These are phyloP conservation scores for Dugesia japonica DNA, from an alignment of 2,888 invertebrate species.

Conservation along the genomic window DNA sequence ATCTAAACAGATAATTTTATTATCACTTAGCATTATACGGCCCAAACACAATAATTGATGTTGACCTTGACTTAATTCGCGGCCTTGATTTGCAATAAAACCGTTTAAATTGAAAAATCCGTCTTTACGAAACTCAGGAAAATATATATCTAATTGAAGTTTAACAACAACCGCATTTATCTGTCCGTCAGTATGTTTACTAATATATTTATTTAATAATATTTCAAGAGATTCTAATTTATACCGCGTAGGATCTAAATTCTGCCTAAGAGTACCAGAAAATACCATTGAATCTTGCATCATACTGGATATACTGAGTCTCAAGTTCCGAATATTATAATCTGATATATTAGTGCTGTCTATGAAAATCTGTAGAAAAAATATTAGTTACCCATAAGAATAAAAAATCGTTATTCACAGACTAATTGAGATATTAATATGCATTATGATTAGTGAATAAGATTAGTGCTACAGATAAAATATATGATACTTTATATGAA, in stretches of 20 bases:
- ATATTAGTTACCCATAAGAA: no score
- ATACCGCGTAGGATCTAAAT: not conserved
- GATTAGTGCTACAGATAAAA: not conserved
- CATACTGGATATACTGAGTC: not conserved
- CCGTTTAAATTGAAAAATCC: not conserved
- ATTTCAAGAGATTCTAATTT: not conserved
- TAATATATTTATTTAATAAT: not conserved
- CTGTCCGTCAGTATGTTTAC: not conserved
- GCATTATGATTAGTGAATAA: not conserved
- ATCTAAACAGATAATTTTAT: slow-evolving; percentile 1
- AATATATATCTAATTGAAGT: not conserved
- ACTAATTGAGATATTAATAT: not conserved
- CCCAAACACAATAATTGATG: not conserved
- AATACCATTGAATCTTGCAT: slow-evolving; percentile 22
- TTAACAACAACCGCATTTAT: not conserved
- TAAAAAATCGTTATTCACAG: not conserved
- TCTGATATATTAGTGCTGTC: not conserved
- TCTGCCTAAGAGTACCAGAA: slow-evolving; percentile 4
- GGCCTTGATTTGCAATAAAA: not conserved
- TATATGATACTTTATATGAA: no score
- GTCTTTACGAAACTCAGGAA: not conserved
- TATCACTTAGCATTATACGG: not conserved
- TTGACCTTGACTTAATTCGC: not conserved
- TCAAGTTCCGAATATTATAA: not conserved
- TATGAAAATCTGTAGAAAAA: not conserved